Evolutionary conservation across 2,113 vertebrate genomes (phyloP), one percentile per base, ranked within the genome.

Genomic region (Athene noctua): DNA sequence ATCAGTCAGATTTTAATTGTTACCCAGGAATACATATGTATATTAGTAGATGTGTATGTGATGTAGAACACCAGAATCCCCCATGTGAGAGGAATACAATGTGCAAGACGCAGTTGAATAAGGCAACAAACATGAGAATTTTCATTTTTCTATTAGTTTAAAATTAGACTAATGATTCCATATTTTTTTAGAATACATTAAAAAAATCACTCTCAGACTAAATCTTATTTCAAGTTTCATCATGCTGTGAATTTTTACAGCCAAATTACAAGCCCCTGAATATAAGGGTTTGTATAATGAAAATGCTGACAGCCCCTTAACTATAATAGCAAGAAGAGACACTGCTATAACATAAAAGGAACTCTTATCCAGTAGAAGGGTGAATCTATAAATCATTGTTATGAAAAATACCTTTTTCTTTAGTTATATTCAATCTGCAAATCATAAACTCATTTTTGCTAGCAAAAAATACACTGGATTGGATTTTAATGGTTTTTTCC

Each of bases 371-470:
- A 94, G 80, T 75, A 96, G 92, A 98, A 97, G 72, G 23, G 70
- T 94, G 72, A 96, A 90, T 96, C 88, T 83, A 80, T 93, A 96
- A 97, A 90, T 94, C 80, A 95, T 80, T 96, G 59, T 93, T 97
- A 97, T 84, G 91, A 97, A 97, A 96, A 98, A 92, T 89, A 96
- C 71, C 32, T 96, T 96, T 95, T 80, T 97, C 61, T 88, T 97
- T 97, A 95, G 77, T 97, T 97, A 95, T 91, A 96, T 82, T 97
- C 94, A 97, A 92, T 96, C 92, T 96, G 51, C 25, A 98, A 97
- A 96, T 94, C 92, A 97, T 91, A 96, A 97, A 97, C 49, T 93
- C 23, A 44, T 88, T 94, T 83, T 92, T 92, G 10, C 75, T 88
- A 80, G 54, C 20, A 95, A 97, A 97, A 95, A 92, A 49, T 49